Evolutionary conservation across 2,888 invertebrate genomes (phyloP).

Genomic region (Phania funesta): DNA sequence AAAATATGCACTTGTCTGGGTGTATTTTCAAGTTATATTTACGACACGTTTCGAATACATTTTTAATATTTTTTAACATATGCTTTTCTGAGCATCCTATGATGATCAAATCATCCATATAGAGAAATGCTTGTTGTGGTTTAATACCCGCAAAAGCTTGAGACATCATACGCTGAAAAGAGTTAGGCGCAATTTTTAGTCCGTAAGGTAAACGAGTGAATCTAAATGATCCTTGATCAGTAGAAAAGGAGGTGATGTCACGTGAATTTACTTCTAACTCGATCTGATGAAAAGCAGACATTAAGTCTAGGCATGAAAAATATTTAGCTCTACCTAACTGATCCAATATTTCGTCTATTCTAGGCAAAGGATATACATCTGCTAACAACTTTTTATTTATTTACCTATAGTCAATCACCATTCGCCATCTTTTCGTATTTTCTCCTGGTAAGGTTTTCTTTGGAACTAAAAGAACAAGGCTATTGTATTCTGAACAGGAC

Average conservation of each 20-base stretch:
- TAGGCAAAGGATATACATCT: not conserved
- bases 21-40: not conserved
- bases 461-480: not conserved
- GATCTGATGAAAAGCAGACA: no score
- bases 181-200: not conserved
- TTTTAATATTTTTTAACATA: not conserved
- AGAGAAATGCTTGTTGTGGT: not conserved
- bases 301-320: no score
- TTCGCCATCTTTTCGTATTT: not conserved
- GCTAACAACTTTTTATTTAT: not conserved
- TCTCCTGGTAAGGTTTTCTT: not conserved
- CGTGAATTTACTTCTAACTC: no score
- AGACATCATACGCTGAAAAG: not conserved
- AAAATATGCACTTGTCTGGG: not conserved
- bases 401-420: not conserved
- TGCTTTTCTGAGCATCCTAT: not conserved
- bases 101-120: not conserved
- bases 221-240: not conserved
- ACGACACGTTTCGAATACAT: not conserved
- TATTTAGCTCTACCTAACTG: slow-evolving; percentile 4
- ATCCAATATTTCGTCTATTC: not conserved
- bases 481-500: not conserved
- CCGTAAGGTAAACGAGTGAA: not conserved
- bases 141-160: not conserved
- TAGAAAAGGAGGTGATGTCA: slow-evolving; percentile 1